A percentile compares a stretch with the other conserved stretches of the same genome.
Conservation (phyloP, 2,888 invertebrate species). For the Drosophila paracracens region DNA sequence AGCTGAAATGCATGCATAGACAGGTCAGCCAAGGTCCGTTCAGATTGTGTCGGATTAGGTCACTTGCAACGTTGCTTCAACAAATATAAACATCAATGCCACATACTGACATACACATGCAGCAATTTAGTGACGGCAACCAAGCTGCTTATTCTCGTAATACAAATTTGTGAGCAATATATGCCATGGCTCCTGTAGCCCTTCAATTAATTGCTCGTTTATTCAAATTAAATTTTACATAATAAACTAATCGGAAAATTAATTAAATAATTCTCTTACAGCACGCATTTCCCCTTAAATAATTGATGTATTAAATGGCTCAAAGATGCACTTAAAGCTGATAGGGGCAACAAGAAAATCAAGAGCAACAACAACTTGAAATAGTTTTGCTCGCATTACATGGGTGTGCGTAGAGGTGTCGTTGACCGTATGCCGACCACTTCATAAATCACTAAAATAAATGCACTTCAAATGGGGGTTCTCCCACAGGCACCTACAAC, state of each 20-base stretch:
- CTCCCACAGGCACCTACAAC: slow-evolving; percentile 4
- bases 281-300: slow-evolving; percentile 50
- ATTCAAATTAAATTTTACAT: slow-evolving; percentile 75
- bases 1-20: slow-evolving; percentile 6
- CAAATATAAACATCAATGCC: slow-evolving; percentile 16
- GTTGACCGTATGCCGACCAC: slow-evolving; percentile 37
- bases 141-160: slow-evolving; percentile 13
- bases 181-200: no score
- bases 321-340: slow-evolving; percentile 43
- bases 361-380: slow-evolving; percentile 11
- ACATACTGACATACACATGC: slow-evolving; percentile 2
- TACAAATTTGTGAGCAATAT: slow-evolving; percentile 15
- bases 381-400: slow-evolving; percentile 41
- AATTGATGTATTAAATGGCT: slow-evolving; percentile 58
- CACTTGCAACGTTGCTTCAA: slow-evolving; percentile 6
- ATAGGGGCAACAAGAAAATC: neutral
- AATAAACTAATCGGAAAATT: slow-evolving; percentile 60
- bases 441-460: slow-evolving; percentile 60
- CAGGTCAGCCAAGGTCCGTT: slow-evolving; percentile 5
- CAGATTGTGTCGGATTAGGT: slow-evolving; percentile 1
- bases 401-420: slow-evolving; percentile 29
- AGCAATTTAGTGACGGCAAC: slow-evolving; percentile 12
- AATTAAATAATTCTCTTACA: slow-evolving; percentile 28
- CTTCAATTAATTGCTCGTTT: slow-evolving; percentile 60
- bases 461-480: slow-evolving; percentile 14